A percentile compares a stretch with the other conserved stretches of the same genome.
These are phyloP conservation scores for Piaya cayana DNA, from an alignment of 2,113 vertebrate species.

Conservation along the genomic window DNA sequence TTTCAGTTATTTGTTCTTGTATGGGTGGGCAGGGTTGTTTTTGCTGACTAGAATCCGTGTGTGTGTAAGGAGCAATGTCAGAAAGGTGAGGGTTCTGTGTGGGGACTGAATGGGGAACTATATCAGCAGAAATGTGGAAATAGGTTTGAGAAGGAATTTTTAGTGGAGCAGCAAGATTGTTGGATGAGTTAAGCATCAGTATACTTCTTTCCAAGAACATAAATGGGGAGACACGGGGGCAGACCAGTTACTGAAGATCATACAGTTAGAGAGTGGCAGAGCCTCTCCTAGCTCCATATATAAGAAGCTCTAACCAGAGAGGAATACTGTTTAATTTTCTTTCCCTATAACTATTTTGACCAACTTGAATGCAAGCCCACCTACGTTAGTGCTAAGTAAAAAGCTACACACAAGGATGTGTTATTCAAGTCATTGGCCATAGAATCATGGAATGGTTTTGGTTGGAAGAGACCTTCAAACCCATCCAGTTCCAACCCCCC, in stretches of 20 bases:
- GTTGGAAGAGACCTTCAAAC: too few species aligned
- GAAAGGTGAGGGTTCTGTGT: background rate
- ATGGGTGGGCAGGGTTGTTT: constrained; percentile 5
- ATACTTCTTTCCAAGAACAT: background rate
- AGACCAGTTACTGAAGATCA: background rate
- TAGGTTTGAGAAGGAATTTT: background rate
- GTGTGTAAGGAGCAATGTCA: background rate
- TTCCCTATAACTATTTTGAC: too few species aligned
- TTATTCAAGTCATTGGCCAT: too few species aligned
- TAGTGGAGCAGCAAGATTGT: background rate
- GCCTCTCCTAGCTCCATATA: background rate
- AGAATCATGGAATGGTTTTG: too few species aligned
- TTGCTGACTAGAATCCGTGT: constrained; percentile 37
- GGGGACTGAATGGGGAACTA: background rate
- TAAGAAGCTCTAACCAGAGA: background rate
- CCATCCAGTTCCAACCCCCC: too few species aligned
- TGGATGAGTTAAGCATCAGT: background rate
- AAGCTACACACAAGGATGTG: too few species aligned
- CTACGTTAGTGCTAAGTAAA: too few species aligned
- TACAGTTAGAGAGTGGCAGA: background rate
- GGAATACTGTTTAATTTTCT: background rate
- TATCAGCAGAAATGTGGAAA: background rate
- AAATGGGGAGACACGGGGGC: background rate
- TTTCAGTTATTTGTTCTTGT: constrained; percentile 53
- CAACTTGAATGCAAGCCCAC: too few species aligned